Evolutionary conservation across 2,888 invertebrate species (phyloP), one percentile per base, ranked within the genome.

Genomic region (Diaprepes abbreviatus): DNA sequence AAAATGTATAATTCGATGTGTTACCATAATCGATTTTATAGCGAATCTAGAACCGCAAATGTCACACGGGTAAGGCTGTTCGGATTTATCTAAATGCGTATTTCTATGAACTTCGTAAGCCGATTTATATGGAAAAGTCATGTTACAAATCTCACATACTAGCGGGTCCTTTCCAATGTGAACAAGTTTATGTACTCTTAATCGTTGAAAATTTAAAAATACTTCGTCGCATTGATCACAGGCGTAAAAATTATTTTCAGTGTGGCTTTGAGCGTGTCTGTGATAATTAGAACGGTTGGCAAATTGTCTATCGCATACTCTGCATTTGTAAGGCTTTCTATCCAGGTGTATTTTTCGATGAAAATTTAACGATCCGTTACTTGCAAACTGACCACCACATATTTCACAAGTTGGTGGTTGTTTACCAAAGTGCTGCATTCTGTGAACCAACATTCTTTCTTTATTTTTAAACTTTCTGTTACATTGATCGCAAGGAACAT

Each of bases 371-470:
- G 36, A 40, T 7, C 38, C 38, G 2, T 38, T 58, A 16, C 16
- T 21, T 4, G 58, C 38, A 10, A 58, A 58, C 17, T 58, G 58
- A 7, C 28, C 24, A 40, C 58, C 58, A 24, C 58, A 58, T 12
- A 24, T 12, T 9, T 38, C 28, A 10, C 58, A 58, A 1, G 58
- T 58, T 2, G 58, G 58, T 36, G 58, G 38, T 24, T 58, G 40
- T 40, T 58, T 38, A 14, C 58, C 58, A 14, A 58, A 58, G 28
- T 58, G 58, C n/a, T 38, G 36, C 38, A 58, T 38, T 14, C 58
- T 36, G n/a, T 58, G 58, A 14, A 38, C 36, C 12, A 38, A 28
- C 58, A 58, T 58, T 28, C 58, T 58, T 40, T 36, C 38, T 19
- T 58, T 58, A 3, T 38, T 58, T 28, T 40, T 38, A 58, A 58